These are phyloP conservation scores for Seira musarum DNA, from an alignment of 2,888 invertebrate species.

Conservation along the genomic window DNA sequence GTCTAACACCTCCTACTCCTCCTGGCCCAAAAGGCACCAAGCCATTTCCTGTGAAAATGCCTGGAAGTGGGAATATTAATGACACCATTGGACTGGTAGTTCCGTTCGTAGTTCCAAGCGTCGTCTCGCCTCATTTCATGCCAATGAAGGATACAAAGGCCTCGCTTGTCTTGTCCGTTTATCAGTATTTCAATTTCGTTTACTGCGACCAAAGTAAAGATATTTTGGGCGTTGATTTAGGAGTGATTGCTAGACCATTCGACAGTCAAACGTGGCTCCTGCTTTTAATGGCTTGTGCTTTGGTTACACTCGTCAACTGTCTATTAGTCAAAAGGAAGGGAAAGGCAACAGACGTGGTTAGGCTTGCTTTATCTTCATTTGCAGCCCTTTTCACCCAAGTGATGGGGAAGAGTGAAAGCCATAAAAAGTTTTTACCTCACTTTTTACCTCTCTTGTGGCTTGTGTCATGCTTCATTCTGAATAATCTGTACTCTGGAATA, in stretches of 20 bases:
- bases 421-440: slow-evolving; percentile 11
- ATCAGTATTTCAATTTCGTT: slow-evolving; percentile 47
- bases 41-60: not conserved
- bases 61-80: not conserved
- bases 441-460: slow-evolving; percentile 33
- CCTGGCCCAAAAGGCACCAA: not conserved
- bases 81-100: slow-evolving; percentile 12
- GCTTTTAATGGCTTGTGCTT: too few species aligned
- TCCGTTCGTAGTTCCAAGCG: slow-evolving; percentile 35
- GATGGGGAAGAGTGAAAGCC: too few species aligned
- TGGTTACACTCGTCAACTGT: too few species aligned
- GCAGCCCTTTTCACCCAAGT: slow-evolving; percentile 25
- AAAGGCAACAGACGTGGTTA: too few species aligned
- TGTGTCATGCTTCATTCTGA: slow-evolving; percentile 21
- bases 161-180: slow-evolving; percentile 32
- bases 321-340: too few species aligned
- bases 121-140: slow-evolving; percentile 27
- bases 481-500: slow-evolving; percentile 40
- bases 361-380: slow-evolving; percentile 20
- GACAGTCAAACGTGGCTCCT: not conserved
- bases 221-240: slow-evolving; percentile 14
- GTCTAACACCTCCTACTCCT: too few species aligned
- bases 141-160: slow-evolving; percentile 37
- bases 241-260: slow-evolving; percentile 31
- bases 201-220: slow-evolving; percentile 35